Evolutionary conservation across 2,888 invertebrate genomes (phyloP).

Genomic region (Andrena praecox): DNA sequence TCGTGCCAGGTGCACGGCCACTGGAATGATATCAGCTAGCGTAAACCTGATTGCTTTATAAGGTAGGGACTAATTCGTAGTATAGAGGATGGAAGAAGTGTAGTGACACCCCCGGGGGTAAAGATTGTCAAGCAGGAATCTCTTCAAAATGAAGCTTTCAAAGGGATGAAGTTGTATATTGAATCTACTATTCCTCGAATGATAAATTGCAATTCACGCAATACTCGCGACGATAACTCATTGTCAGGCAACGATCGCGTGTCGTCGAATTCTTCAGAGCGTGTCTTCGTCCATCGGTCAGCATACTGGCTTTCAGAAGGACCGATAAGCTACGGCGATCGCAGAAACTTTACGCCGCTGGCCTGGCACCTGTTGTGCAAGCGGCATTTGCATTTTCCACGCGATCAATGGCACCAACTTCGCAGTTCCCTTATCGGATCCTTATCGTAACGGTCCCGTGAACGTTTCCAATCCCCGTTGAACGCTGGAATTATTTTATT

Average conservation of each 20-base stretch:
- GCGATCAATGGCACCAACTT: slow-evolving; percentile 29
- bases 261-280: neutral
- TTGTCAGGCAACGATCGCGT: neutral
- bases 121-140: too few species aligned
- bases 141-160: too few species aligned
- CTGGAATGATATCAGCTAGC: neutral
- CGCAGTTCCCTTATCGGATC: slow-evolving; percentile 40
- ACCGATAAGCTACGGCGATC: neutral
- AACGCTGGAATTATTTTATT: slow-evolving; percentile 46
- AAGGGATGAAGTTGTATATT: neutral
- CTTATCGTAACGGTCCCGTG: slow-evolving; percentile 54
- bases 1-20: neutral
- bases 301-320: slow-evolving; percentile 4
- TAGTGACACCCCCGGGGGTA: too few species aligned
- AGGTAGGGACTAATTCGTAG: too few species aligned
- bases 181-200: too few species aligned
- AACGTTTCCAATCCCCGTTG: slow-evolving; percentile 42
- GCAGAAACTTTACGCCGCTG: slow-evolving; percentile 8
- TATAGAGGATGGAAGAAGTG: too few species aligned
- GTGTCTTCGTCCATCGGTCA: neutral
- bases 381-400: slow-evolving; percentile 48
- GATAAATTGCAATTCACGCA: neutral
- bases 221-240: neutral
- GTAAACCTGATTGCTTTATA: neutral
- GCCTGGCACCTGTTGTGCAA: slow-evolving; percentile 54